Percentiles rank a stretch among this genome's conserved stretches.
Evolutionary conservation across 1,140 invertebrate species (phyloP).

Genomic region (Drosophila chauvacae): DNA sequence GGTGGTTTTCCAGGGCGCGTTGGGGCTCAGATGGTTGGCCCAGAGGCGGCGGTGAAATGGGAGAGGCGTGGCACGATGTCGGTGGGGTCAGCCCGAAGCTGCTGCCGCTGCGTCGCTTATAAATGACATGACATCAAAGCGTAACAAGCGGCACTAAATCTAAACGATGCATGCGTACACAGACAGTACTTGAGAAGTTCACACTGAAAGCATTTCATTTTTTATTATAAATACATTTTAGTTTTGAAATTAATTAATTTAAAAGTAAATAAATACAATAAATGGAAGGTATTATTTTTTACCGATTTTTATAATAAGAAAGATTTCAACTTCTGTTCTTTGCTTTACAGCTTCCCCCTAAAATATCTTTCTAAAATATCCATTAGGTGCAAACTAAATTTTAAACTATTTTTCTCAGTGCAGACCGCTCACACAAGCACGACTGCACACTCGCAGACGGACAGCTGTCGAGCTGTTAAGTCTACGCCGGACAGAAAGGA

Average conservation of each 20-base stretch:
- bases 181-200: conserved; percentile 4
- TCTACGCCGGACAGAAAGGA: conserved; percentile 57
- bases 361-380: too few species aligned
- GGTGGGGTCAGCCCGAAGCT: conserved; percentile 42
- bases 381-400: accelerated
- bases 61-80: conserved; percentile 19
- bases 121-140: conserved; percentile 79
- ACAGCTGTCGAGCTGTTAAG: conserved; percentile 70
- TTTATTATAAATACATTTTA: neutral
- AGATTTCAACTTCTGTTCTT: accelerated
- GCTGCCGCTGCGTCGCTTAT: conserved; percentile 64
- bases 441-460: conserved; percentile 32
- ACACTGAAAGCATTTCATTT: neutral
- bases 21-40: conserved; percentile 6
- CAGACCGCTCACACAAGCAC: conserved; percentile 11
- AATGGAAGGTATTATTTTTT: too few species aligned
- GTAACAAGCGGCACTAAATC: conserved; percentile 82
- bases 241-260: neutral
- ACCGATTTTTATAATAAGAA: too few species aligned
- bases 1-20: neutral
- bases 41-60: conserved; percentile 2
- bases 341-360: accelerated
- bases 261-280: neutral
- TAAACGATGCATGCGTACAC: conserved; percentile 65
- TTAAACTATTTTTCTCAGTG: neutral